Evolutionary conservation across 2,113 vertebrate genomes (phyloP), one percentile per base, ranked within the genome.

Genomic region (Alosa alosa): DNA sequence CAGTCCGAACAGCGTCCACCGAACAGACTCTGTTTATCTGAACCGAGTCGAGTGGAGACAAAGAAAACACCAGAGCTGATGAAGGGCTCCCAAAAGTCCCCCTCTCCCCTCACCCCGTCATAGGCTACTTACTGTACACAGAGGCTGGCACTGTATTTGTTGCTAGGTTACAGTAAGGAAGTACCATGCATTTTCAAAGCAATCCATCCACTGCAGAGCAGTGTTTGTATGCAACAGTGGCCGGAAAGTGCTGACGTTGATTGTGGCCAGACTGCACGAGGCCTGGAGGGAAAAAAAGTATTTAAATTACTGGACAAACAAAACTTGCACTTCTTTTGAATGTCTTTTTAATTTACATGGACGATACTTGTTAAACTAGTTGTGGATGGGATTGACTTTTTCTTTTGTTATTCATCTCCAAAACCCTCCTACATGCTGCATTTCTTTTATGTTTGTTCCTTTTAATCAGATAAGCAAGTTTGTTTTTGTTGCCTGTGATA

Each of bases 131-230:
- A 83, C 36, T 83, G 52, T 45, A 83, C 52, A 83, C 82, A 83
- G 68, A 55, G 11, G 52, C 57, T 36, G 81, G 44, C 68, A 82
- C 84, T 85, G 81, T 84, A 85, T 72, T 75, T 88, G 87, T 88
- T 88, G 87, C 87, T 88, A 88, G 82, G 87, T 52, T 85, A 85
- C 87, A 85, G 87, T 85, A 85, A 52, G 49, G 84, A 85, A 83
- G 68, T 55, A 5, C 49, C 84, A 49, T 81, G 50, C 68, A 88
- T 88, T 88, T 81, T 85, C 81, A 85, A 83, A 50, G 41, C 44
- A 64, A 52, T 87, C 87, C 49, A 81, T 85, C 81, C n/a, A 47
- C 68, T 81, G 47, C 82, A 75, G 75, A 85, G 83, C 31, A 31
- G 50, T 81, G 82, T 88, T 83, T 84, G 82, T 85, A 88, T 85